phyloP scores from a whole-genome alignment of 2,888 invertebrate species.

The Erebia palarica region DNA sequence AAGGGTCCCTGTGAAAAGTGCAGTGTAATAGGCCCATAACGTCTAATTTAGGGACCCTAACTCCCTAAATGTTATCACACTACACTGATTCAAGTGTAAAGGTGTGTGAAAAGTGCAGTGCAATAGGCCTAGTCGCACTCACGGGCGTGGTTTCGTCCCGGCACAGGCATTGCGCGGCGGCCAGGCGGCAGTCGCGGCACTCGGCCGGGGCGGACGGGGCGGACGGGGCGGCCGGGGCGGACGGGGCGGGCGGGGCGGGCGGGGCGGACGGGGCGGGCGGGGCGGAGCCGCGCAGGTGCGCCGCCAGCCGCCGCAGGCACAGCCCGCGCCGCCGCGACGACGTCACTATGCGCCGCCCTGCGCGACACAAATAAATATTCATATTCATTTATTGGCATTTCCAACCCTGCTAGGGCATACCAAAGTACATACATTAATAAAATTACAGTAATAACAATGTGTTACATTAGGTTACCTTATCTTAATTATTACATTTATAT shows the following conservation, averaged over 20 bases:
- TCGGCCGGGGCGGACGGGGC: conserved; percentile 21
- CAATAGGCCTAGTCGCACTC: neutral
- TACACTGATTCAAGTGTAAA: no score
- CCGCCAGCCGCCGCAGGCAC: conserved; percentile 61
- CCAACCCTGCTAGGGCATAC: no score
- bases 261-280: conserved; percentile 34
- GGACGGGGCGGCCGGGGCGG: conserved; percentile 30
- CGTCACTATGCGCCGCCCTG: conserved; percentile 58
- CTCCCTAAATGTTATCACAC: no score
- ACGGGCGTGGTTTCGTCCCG: conserved; percentile 44
- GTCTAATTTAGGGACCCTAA: no score
- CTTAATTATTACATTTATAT: no score
- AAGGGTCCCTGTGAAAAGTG: no score
- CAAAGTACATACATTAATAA: no score
- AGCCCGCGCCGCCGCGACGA: conserved; percentile 57
- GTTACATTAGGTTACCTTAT: no score
- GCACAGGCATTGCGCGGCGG: conserved; percentile 55
- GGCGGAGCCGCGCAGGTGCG: conserved; percentile 50
- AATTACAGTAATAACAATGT: no score
- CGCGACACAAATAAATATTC: neutral
- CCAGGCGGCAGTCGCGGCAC: conserved; percentile 37
- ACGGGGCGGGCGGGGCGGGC: conserved; percentile 25
- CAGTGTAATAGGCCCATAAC: no score
- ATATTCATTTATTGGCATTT: no score
- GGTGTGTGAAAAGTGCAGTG: no score